Base-by-base conservation (phyloP, 2,113 vertebrate species). In the Phylloscopus trochilus region DNA sequence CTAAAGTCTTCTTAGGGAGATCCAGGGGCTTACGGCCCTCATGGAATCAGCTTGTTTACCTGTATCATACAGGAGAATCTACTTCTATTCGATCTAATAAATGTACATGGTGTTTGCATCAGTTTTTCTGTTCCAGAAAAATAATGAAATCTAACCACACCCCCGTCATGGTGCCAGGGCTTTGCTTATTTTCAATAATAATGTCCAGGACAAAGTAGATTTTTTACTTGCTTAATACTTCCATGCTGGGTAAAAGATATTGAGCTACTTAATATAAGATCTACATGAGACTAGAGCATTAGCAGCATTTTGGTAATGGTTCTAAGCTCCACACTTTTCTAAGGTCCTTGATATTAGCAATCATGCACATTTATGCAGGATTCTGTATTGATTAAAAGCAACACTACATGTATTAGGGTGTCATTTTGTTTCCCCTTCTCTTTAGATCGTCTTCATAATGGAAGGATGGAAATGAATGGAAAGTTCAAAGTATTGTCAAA, bases 401-500 rank as follows among this genome's bases (percentile, higher is more conserved):
- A 37, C 9, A 41, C 2, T 1, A 19, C 6, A 17, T 4, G 14
- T 69, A 69, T 30, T 3, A 60, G 5, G 7, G 2, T 35, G 27
- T 24, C 1, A 55, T 75, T 70, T 67, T 67, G 23, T 82, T 84
- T 68, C 11, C 6, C 4, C 9, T 74, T 31, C 9, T 6, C 3
- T 76, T 89, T 56, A 68, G 31, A 75, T 51, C 4, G 5, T 67
- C 31, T 66, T 15, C 10, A 56, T 10, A 58, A 41, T 14, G 6
- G 41, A 41, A 14, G 6, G 13, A 14, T 41, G 41, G 41, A 41
- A 41, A 37, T 6, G 4, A 75, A 68, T 28, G 9, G 27, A 28
- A 87, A 59, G 19, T 58, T 72, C 14, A 19, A 68, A 62, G 19
- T 26, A 41, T 17, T 53, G n/a, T 49, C 30, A 76, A 82, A 52